phyloP scores from a whole-genome alignment of 53 echinoderm and acorn worm species.

The Apostichopus leukothele region DNA sequence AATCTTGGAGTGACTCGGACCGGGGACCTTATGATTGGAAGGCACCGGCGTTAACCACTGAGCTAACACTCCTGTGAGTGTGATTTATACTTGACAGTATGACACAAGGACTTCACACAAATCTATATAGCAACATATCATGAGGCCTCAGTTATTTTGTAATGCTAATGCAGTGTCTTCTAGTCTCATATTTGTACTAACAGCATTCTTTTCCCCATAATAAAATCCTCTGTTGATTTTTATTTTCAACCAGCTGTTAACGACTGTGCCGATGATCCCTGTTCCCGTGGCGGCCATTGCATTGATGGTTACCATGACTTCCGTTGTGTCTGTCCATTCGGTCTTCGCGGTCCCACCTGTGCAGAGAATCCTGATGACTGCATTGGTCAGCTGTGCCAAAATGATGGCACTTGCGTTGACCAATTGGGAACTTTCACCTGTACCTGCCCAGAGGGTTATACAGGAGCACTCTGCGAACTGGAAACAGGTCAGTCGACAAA shows the following conservation, averaged over 20 bases:
- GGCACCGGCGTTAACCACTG: no score
- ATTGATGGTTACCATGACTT: conserved; percentile 39
- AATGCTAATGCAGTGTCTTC: neutral
- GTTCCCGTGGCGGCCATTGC: conserved; percentile 43
- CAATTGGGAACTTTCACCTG: conserved; percentile 49
- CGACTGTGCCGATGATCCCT: conserved; percentile 53
- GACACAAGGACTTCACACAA: neutral
- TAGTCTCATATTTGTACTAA: neutral
- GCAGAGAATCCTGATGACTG: conserved; percentile 61
- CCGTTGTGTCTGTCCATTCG: conserved; percentile 48
- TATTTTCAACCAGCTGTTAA: conserved; percentile 26
- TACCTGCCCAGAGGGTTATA: conserved; percentile 48
- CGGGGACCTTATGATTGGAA: no score
- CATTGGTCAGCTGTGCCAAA: conserved; percentile 48
- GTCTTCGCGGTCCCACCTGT: conserved; percentile 55
- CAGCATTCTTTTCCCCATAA: neutral
- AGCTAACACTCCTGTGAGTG: neutral
- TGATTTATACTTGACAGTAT: neutral
- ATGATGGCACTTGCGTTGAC: conserved; percentile 60
- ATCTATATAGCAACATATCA: neutral
- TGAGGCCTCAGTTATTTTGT: neutral
- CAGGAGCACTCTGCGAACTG: conserved; percentile 56
- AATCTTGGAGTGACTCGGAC: no score
- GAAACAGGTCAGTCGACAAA: conserved; percentile 33
- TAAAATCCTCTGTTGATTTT: neutral